Base-by-base conservation (phyloP, 2,113 vertebrate genomes). In the Calypte anna region DNA sequence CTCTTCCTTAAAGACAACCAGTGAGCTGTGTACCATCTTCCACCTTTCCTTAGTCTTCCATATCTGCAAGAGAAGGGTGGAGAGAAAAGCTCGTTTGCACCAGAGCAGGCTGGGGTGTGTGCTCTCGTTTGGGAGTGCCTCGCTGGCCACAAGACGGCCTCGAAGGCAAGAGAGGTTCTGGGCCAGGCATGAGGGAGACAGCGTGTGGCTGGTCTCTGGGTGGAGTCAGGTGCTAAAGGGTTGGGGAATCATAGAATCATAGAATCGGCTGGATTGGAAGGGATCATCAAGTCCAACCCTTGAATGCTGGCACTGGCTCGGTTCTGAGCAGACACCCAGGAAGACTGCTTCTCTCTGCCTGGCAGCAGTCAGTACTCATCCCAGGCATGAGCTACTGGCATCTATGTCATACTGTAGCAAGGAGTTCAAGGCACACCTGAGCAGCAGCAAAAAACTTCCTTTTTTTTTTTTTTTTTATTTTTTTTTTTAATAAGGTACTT, bases 341-440 rank as follows among this genome's bases (percentile, higher is more conserved):
- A n/a, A 54, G 17, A 80, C 2, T 40, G 44, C 51, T 83, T 53
- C 15, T 25, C 1, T 55, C 7, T 15, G 7, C 64, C 50, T 15
- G 80, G 50, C 84, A 86, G 40, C 24, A 8, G 31, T 74, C 80
- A 6, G 0, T 16, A 3, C 17, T n/a, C 51, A 50, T 36, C 64
- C 10, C 21, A 50, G 53, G 53, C 0, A 0, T 27, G 44, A 88
- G 86, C 75, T 53, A 67, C 62, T 82, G 70, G 78, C 82, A 70
- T 84, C 91, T 82, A 36, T 69, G 82, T 91, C 8, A 6, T 89
- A 81, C 93, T 91, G 84, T 91, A 92, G 89, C 4, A 2, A 81
- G 82, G 58, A 80, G 59, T 66, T 86, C 43, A 10, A 6, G 7
- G 81, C 2, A 5, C 57, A 82, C 82, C 63, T 72, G 38, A 94